Percentiles rank a stretch among this genome's conserved stretches.
Conservation (phyloP, 2,113 vertebrate species). For the Phyllostomus discolor region DNA sequence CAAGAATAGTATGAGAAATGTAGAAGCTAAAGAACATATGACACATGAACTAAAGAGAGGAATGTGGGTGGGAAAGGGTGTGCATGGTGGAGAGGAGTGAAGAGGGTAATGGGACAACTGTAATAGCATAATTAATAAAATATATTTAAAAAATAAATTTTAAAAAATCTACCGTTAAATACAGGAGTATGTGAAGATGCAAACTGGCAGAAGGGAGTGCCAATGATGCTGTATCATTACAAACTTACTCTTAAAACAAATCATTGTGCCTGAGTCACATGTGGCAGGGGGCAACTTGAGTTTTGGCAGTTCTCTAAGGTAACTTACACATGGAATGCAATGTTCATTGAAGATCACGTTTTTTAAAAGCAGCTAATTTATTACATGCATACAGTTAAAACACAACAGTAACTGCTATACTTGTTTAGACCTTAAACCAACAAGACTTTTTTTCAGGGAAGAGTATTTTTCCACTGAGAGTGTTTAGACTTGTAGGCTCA, state of each 20-base stretch:
- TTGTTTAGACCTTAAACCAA: constrained; percentile 5
- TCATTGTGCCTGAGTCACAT: neutral
- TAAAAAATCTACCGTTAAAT: neutral
- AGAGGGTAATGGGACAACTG: too few relatives aligned
- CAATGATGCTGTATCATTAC: neutral
- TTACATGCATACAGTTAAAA: neutral
- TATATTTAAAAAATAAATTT: too few relatives aligned
- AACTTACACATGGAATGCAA: neutral
- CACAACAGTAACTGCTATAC: neutral
- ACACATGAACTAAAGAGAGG: too few relatives aligned
- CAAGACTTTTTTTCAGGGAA: neutral
- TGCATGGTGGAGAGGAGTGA: too few relatives aligned
- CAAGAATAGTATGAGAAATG: too few relatives aligned
- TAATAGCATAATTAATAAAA: too few relatives aligned
- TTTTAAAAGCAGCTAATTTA: neutral
- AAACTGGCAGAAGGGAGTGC: neutral
- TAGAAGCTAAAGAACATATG: too few relatives aligned
- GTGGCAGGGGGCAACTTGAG: neutral
- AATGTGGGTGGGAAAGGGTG: too few relatives aligned
- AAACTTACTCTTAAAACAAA: neutral
- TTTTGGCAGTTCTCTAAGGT: neutral
- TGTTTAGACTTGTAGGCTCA: neutral
- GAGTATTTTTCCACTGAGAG: neutral
- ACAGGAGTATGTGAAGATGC: neutral
- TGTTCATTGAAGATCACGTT: neutral